Evolutionary conservation across 2,113 vertebrate genomes (phyloP).

Genomic region (Hoplias malabaricus): DNA sequence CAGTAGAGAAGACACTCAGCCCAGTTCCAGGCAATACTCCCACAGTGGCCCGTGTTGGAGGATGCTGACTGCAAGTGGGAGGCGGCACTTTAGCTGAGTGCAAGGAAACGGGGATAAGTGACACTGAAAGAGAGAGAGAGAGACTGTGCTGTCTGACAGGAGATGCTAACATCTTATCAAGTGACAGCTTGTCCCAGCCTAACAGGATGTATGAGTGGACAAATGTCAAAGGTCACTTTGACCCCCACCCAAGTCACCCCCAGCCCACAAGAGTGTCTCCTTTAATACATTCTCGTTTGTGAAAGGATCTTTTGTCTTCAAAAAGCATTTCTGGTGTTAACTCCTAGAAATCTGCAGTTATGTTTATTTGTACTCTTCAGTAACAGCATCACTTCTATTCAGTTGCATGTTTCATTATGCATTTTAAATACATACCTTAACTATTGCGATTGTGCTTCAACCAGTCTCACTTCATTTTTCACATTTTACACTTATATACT

Average conservation of each 20-base stretch:
- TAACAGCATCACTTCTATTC: no score
- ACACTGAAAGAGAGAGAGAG: constrained; percentile 11
- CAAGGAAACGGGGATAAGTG: constrained; percentile 30
- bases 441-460: no score
- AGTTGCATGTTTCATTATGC: no score
- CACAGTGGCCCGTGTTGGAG: not conserved
- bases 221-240: constrained; percentile 47
- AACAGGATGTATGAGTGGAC: constrained; percentile 45
- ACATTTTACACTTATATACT: no score
- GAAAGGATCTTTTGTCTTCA: not conserved
- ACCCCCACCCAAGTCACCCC: not conserved
- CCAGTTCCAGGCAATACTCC: constrained; percentile 10
- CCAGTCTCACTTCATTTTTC: no score
- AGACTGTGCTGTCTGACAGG: constrained; percentile 17
- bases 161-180: constrained; percentile 37
- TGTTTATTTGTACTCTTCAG: no score
- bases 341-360: no score
- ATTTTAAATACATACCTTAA: no score
- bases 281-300: not conserved
- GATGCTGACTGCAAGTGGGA: constrained; percentile 6
- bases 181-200: constrained; percentile 32
- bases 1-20: not conserved
- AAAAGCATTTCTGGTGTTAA: not conserved
- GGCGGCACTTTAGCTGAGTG: constrained; percentile 1
- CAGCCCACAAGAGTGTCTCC: constrained; percentile 34